These are phyloP conservation scores for Allenopithecus nigroviridis DNA, from an alignment of 2,797 vertebrate species.

Conservation along the genomic window DNA sequence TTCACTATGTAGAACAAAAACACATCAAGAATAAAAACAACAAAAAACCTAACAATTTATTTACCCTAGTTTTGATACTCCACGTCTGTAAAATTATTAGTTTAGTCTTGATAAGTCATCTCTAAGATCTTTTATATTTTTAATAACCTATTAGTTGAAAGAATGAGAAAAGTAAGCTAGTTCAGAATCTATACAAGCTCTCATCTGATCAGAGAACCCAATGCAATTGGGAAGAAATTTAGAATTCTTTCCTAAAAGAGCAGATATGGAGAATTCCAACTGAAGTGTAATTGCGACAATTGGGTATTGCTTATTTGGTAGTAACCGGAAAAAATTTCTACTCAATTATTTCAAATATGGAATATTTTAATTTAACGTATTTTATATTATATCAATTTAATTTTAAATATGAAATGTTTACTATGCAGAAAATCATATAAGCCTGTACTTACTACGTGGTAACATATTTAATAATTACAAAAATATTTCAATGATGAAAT, in stretches of 20 bases:
- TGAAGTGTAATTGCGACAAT: neutral
- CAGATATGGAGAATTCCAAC: neutral
- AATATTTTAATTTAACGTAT: neutral
- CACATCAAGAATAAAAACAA: neutral
- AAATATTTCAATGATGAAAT: neutral
- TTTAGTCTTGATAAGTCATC: neutral
- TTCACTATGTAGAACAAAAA: neutral
- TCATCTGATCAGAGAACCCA: neutral
- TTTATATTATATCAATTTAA: neutral
- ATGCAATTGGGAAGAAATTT: neutral
- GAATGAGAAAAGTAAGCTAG: neutral
- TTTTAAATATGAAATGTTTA: neutral
- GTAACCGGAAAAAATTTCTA: neutral
- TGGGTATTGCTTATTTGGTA: neutral
- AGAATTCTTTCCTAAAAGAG: neutral
- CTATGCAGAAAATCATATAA: neutral
- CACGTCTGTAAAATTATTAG: neutral
- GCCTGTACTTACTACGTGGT: neutral
- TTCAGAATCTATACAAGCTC: neutral
- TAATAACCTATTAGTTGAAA: neutral
- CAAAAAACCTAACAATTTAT: neutral
- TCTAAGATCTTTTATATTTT: neutral
- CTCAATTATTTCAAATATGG: neutral
- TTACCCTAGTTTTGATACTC: neutral
- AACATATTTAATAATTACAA: neutral